Percentiles rank a stretch among this genome's conserved stretches.
Evolutionary conservation across 1,140 invertebrate genomes (phyloP).

Genomic region (Drosophila murphyi): DNA sequence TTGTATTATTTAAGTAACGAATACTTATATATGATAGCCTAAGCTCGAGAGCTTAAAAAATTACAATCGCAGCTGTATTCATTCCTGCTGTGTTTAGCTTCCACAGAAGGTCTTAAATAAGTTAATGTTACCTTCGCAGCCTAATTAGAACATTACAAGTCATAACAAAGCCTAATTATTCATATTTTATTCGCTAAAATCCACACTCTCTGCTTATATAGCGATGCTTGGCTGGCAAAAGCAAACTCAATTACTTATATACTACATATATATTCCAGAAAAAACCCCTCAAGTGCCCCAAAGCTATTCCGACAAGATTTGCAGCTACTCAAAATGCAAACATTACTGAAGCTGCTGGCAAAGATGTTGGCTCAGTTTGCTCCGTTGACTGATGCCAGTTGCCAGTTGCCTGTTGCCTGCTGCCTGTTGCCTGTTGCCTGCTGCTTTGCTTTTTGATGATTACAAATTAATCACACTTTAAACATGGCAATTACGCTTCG

Average conservation of each 20-base stretch:
- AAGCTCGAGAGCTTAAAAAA: too few relatives aligned
- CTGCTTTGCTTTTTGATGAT: conserved; percentile 79
- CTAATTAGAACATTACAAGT: conserved; percentile 24
- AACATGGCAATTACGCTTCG: conserved; percentile 78
- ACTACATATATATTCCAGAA: conserved; percentile 43
- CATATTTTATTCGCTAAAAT: conserved; percentile 3
- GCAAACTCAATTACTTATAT: conserved; percentile 72
- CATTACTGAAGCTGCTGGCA: conserved; percentile 21
- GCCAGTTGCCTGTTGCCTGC: conserved; percentile 1
- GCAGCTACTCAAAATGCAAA: conserved; percentile 40
- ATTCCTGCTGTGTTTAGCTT: not conserved
- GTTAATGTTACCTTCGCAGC: not conserved
- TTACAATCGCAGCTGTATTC: too few relatives aligned
- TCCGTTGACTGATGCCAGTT: conserved; percentile 10
- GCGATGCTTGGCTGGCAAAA: conserved; percentile 40
- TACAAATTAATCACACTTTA: conserved; percentile 84
- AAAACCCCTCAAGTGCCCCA: conserved; percentile 43
- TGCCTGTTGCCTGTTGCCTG: conserved; percentile 30
- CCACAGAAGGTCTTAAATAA: not conserved
- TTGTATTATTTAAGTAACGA: too few relatives aligned
- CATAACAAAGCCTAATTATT: conserved; percentile 15
- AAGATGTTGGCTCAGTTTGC: conserved; percentile 16
- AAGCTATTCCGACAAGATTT: conserved; percentile 59
- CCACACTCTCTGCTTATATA: conserved; percentile 1
- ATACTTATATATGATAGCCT: too few relatives aligned